A percentile compares a stretch with the other conserved stretches of the same genome.
These are phyloP conservation scores for Eumacrocentrus americanus DNA, from an alignment of 2,888 invertebrate species.

Conservation along the genomic window DNA sequence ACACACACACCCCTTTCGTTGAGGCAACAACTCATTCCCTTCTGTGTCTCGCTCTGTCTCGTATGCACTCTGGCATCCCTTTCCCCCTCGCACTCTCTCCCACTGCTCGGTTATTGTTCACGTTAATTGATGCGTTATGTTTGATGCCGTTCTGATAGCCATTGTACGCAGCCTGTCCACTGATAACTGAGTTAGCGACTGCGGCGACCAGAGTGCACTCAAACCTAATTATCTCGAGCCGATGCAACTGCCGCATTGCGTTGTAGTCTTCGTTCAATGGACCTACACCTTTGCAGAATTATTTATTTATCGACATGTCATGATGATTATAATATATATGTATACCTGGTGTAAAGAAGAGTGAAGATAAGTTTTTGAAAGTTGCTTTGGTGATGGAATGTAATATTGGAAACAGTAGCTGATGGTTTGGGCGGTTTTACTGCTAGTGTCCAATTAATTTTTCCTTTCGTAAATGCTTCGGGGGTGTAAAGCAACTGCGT, in stretches of 20 bases:
- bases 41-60: background rate
- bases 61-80: conserved; percentile 15
- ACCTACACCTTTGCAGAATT: conserved; percentile 27
- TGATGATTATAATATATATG: no score
- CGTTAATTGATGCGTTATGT: conserved; percentile 63
- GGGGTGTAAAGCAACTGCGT: conserved; percentile 35
- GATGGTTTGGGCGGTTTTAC: conserved; percentile 37
- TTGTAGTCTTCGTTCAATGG: conserved; percentile 37
- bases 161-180: conserved; percentile 61
- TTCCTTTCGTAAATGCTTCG: conserved; percentile 18
- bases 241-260: conserved; percentile 60
- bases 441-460: conserved; percentile 50
- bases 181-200: conserved; percentile 63
- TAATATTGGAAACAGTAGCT: background rate
- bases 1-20: no score
- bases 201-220: conserved; percentile 61
- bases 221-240: conserved; percentile 62
- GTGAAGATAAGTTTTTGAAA: no score
- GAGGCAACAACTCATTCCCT: no score
- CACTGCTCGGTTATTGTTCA: conserved; percentile 60
- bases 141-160: conserved; percentile 62
- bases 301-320: conserved; percentile 24
- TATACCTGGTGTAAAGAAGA: no score
- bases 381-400: background rate
- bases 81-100: conserved; percentile 36